These are phyloP conservation scores for Datnioides undecimradiatus DNA, from an alignment of 2,113 vertebrate species.

Conservation along the genomic window DNA sequence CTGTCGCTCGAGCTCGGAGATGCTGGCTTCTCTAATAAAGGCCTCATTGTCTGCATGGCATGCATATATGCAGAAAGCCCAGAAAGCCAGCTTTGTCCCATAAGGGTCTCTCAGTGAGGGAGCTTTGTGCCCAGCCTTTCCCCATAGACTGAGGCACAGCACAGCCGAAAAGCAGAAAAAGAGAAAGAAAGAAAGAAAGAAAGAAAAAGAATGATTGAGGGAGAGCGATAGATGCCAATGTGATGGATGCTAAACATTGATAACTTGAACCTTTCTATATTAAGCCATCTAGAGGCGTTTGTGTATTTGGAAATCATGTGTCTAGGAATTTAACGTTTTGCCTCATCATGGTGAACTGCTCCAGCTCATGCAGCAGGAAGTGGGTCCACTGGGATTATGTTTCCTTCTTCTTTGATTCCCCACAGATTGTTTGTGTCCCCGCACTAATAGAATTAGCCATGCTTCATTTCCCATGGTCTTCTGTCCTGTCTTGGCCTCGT, in stretches of 20 bases:
- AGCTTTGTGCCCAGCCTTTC: slow-evolving; percentile 78
- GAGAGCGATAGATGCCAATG: not conserved
- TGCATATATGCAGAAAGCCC: slow-evolving; percentile 83
- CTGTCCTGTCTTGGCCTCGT: slow-evolving; percentile 75
- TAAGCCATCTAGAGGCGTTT: slow-evolving; percentile 12
- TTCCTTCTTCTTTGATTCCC: slow-evolving; percentile 80
- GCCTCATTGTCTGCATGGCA: slow-evolving; percentile 82
- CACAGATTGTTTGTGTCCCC: slow-evolving; percentile 81
- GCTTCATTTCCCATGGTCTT: slow-evolving; percentile 84
- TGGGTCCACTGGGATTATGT: slow-evolving; percentile 69
- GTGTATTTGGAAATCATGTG: slow-evolving; percentile 30
- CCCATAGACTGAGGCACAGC: slow-evolving; percentile 50
- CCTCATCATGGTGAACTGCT: slow-evolving; percentile 67
- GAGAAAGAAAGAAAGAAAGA: slow-evolving; percentile 21
- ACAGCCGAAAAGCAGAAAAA: slow-evolving; percentile 9
- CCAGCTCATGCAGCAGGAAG: slow-evolving; percentile 73
- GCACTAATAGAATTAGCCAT: slow-evolving; percentile 84
- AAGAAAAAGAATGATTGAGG: slow-evolving; percentile 1
- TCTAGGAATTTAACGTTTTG: slow-evolving; percentile 62
- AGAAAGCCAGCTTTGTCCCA: slow-evolving; percentile 85
- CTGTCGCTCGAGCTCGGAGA: slow-evolving; percentile 61
- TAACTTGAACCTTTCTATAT: slow-evolving; percentile 10
- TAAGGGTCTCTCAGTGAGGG: slow-evolving; percentile 78
- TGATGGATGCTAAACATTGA: slow-evolving; percentile 22
- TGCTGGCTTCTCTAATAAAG: slow-evolving; percentile 81